Base-by-base conservation (phyloP, 2,797 vertebrate species). In the Pseudomugil gertrudae region DNA sequence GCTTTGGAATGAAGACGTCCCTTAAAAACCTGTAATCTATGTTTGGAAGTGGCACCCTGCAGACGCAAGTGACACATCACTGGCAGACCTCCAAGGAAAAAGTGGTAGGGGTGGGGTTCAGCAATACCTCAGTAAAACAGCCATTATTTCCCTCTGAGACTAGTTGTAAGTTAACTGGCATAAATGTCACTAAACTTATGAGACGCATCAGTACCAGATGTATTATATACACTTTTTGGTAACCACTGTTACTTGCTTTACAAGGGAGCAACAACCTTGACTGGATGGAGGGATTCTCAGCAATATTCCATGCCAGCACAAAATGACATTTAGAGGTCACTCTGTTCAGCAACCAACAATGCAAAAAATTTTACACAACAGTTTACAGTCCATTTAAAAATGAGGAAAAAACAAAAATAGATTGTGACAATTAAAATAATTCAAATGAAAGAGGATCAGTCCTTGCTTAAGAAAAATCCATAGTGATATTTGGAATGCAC, bases 401-500 rank as follows among this genome's bases (percentile, higher is more conserved):
- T 85, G 72, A 91, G 85, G 57, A 57, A 87, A 86, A 47, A 47
- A 47, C 43, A 47, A 89, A 87, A 86, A 90, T 61, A 84, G 85
- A 91, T 87, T 87, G 85, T 88, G 85, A 85, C 87, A 91, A 83
- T 90, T 86, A 77, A 91, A 92, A 89, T 80, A 67, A 89, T 85
- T 84, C 81, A 76, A 88, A 93, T 84, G 72, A 89, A 91, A 90
- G 43, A 87, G 66, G 92, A 90, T 91, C 90, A 92, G 92, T 95
- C 92, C 90, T 95, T 93, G 87, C 88, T 93, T 92, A 92, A 95
- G 89, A 94, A 95, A 90, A 84, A 93, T 94, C 90, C 89, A 89
- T 84, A 80, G 92, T 94, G 81, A 89, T 94, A 94, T 95, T 94
- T 94, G 93, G 90, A 96, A 93, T 92, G 95, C 95, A 94, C 93